phyloP scores from a whole-genome alignment of 1,140 invertebrate species.

The Chlorops oryzae region DNA sequence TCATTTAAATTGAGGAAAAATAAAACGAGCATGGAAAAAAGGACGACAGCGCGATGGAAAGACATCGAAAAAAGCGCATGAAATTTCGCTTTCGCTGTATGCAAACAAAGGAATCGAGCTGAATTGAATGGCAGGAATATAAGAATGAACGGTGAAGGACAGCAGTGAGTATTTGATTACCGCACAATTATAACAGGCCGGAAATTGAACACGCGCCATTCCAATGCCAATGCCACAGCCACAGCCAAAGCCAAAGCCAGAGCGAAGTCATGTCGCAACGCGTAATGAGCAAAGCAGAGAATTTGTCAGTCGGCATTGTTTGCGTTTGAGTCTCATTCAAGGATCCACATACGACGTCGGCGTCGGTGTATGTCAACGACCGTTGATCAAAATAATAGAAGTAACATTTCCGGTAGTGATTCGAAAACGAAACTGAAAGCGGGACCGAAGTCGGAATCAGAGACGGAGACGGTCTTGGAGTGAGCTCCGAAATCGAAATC shows the following conservation, averaged over 20 bases:
- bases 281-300: background rate
- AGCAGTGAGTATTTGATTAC: background rate
- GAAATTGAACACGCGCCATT: constrained; percentile 15
- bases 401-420: constrained; percentile 33
- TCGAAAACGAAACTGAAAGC: constrained; percentile 34
- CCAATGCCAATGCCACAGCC: background rate
- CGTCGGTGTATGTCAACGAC: constrained; percentile 35
- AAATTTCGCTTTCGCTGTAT: background rate
- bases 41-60: background rate
- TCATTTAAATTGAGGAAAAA: constrained; percentile 7
- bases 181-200: constrained; percentile 12
- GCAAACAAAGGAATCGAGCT: constrained; percentile 4
- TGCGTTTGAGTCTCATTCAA: background rate
- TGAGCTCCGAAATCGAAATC: background rate
- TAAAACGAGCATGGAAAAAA: background rate
- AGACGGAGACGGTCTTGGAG: background rate
- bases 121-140: background rate
- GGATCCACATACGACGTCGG: constrained; percentile 7
- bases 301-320: background rate
- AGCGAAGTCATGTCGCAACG: background rate
- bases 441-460: background rate
- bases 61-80: background rate
- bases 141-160: background rate
- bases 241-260: background rate
- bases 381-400: constrained; percentile 28